These are phyloP conservation scores for Pollachius pollachius DNA, from an alignment of 2,113 vertebrate species.

Conservation along the genomic window DNA sequence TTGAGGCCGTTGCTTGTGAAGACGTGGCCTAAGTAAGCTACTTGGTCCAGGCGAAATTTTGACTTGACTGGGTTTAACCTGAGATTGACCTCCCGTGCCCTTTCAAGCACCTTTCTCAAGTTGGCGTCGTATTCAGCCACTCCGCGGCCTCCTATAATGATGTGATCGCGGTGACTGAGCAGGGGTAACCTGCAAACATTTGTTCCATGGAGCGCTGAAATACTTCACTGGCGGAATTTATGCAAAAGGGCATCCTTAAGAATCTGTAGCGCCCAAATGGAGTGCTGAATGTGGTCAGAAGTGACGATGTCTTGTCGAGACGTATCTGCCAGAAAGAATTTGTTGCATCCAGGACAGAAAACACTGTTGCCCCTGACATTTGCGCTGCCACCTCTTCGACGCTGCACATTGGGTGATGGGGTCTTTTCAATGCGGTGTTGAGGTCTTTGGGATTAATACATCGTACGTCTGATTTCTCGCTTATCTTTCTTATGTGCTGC, in stretches of 20 bases:
- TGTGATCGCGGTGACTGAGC: slow-evolving; percentile 23
- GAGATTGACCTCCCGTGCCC: too few species aligned
- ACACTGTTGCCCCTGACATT: slow-evolving; percentile 21
- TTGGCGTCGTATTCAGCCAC: too few species aligned
- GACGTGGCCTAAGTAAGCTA: slow-evolving; percentile 20
- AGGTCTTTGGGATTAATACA: slow-evolving; percentile 28
- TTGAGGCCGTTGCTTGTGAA: slow-evolving; percentile 58
- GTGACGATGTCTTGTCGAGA: background rate
- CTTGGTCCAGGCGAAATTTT: slow-evolving; percentile 22
- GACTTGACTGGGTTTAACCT: too few species aligned
- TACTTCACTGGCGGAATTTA: too few species aligned
- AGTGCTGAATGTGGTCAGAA: slow-evolving; percentile 1
- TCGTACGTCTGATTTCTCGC: slow-evolving; percentile 4
- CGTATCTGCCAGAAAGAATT: slow-evolving; percentile 26
- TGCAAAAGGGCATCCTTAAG: too few species aligned
- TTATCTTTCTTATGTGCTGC: too few species aligned
- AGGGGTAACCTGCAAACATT: background rate
- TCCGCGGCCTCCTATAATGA: slow-evolving; percentile 38
- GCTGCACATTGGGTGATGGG: slow-evolving; percentile 31
- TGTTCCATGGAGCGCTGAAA: background rate
- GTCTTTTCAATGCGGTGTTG: slow-evolving; percentile 44
- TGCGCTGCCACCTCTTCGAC: slow-evolving; percentile 18
- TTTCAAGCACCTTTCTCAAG: too few species aligned
- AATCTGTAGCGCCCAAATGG: background rate
- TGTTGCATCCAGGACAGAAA: slow-evolving; percentile 23